Percentiles rank a stretch among this genome's conserved stretches.
phyloP scores from a whole-genome alignment of 2,797 vertebrate genomes.

The Sebastes goodei region DNA sequence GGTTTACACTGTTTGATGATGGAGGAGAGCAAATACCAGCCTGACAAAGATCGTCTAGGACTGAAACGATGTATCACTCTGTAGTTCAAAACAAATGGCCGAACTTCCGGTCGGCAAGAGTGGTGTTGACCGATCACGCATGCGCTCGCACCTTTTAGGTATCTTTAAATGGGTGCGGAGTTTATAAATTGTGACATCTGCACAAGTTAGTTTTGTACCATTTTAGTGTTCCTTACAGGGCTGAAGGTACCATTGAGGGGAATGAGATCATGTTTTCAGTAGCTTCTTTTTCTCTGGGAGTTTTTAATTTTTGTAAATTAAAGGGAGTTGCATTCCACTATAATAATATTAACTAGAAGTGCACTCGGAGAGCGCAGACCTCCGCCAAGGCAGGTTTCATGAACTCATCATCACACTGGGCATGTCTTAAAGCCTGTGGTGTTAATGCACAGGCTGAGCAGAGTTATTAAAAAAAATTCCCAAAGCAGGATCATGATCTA shows the following conservation, averaged over 20 bases:
- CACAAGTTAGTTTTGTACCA: neutral
- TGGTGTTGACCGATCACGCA: neutral
- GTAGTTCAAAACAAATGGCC: accelerated
- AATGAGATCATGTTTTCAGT: neutral
- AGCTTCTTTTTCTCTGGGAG: neutral
- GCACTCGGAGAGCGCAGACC: too few species aligned
- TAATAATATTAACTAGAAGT: too few species aligned
- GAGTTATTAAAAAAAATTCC: too few species aligned
- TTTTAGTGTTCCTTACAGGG: neutral
- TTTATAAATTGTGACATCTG: neutral
- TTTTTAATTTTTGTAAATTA: too few species aligned
- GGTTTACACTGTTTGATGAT: slow-evolving; percentile 15
- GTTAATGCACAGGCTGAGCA: too few species aligned
- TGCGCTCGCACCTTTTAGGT: neutral
- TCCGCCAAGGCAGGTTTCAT: too few species aligned
- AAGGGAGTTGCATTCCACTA: too few species aligned
- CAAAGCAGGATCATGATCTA: too few species aligned
- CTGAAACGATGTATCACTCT: neutral
- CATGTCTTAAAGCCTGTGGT: too few species aligned
- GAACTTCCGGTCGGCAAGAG: neutral
- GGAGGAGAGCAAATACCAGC: slow-evolving; percentile 23
- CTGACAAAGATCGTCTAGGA: slow-evolving; percentile 29
- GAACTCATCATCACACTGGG: too few species aligned
- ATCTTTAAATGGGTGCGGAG: neutral
- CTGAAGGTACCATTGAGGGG: neutral